Conservation (phyloP, 2,797 vertebrate species). For the Neosalanx taihuensis region DNA sequence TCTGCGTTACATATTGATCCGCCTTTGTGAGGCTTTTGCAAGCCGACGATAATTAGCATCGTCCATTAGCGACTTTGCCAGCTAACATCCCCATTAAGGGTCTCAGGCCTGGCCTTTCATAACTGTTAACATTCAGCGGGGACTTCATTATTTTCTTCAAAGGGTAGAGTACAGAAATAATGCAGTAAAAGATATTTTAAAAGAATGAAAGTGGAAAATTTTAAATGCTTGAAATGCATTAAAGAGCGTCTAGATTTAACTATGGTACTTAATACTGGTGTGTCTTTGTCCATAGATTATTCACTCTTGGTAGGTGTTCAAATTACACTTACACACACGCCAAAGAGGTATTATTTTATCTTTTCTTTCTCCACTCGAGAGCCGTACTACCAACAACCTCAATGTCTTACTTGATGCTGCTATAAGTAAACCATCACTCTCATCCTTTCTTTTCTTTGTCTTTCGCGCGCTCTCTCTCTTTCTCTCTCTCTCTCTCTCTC, state of each 20-base stretch:
- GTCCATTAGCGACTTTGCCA: conserved; percentile 79
- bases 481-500: no score
- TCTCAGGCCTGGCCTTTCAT: conserved; percentile 73
- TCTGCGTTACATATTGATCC: conserved; percentile 74
- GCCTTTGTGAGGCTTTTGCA: conserved; percentile 71
- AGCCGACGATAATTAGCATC: conserved; percentile 78
- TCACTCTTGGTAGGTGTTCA: conserved; percentile 67
- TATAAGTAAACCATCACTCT: conserved; percentile 53
- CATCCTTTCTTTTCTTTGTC: conserved; percentile 22
- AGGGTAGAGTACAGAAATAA: conserved; percentile 70
- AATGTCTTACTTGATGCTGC: conserved; percentile 53
- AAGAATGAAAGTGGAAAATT: conserved; percentile 69
- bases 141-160: conserved; percentile 68
- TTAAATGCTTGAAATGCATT: conserved; percentile 80
- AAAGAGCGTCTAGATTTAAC: conserved; percentile 78
- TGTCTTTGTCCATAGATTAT: conserved; percentile 71
- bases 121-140: conserved; percentile 70
- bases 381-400: conserved; percentile 54
- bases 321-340: conserved; percentile 61
- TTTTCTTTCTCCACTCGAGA: conserved; percentile 36
- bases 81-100: conserved; percentile 78
- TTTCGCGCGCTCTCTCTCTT: conserved; percentile 13
- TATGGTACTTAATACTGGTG: conserved; percentile 68
- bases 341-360: conserved; percentile 47
- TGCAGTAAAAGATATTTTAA: conserved; percentile 61